phyloP scores from a whole-genome alignment of 2,888 invertebrate species.

The Mimas tiliae region DNA sequence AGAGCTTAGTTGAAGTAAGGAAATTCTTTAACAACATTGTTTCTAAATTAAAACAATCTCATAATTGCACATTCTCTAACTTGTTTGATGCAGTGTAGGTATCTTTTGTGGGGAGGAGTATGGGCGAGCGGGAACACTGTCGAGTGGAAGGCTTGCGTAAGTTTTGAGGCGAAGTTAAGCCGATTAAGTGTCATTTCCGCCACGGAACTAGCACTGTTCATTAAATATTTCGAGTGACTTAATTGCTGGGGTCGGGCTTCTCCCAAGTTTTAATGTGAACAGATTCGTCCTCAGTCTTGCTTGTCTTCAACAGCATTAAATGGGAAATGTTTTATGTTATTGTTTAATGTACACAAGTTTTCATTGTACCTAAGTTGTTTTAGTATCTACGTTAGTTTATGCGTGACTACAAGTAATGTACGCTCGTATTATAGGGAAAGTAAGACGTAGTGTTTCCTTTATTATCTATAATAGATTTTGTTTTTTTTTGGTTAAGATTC shows the following conservation, averaged over 20 bases:
- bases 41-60: slow-evolving; percentile 85
- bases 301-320: slow-evolving; percentile 34
- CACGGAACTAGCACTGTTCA: slow-evolving; percentile 81
- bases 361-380: slow-evolving; percentile 2
- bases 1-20: slow-evolving; percentile 72
- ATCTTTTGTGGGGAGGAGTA: slow-evolving; percentile 45
- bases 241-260: slow-evolving; percentile 75
- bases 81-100: slow-evolving; percentile 81
- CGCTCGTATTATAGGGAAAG: slow-evolving; percentile 5
- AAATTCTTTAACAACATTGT: slow-evolving; percentile 83
- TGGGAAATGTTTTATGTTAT: slow-evolving; percentile 29
- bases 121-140: slow-evolving; percentile 38
- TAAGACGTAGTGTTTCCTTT: neutral
- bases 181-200: slow-evolving; percentile 83
- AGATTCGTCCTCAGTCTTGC: slow-evolving; percentile 53
- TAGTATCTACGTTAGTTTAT: neutral
- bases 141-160: slow-evolving; percentile 56
- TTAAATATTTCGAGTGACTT: slow-evolving; percentile 82
- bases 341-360: slow-evolving; percentile 21
- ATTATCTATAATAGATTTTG: neutral
- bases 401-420: slow-evolving; percentile 11
- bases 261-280: slow-evolving; percentile 66
- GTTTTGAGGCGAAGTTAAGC: slow-evolving; percentile 81
- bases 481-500: neutral
- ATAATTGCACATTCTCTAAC: slow-evolving; percentile 83